Conservation (phyloP, 1,140 invertebrate species). For the Coboldia fuscipes region DNA sequence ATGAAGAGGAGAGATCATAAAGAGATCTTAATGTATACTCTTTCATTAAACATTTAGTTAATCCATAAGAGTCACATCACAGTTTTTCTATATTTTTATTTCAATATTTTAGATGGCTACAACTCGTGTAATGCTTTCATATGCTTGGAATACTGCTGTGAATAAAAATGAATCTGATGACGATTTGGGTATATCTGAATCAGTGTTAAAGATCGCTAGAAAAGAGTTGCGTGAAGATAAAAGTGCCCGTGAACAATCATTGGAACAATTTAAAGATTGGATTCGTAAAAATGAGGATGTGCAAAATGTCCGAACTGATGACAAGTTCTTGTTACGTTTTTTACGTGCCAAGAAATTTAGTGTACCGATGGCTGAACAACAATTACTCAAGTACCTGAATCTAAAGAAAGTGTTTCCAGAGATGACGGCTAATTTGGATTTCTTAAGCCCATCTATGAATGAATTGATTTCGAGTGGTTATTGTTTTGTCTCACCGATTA, state of each 20-base stretch:
- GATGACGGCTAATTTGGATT: slow-evolving; percentile 39
- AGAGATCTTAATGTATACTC: too few species aligned
- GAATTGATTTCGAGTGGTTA: slow-evolving; percentile 43
- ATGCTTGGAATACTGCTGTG: slow-evolving; percentile 25
- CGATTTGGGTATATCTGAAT: slow-evolving; percentile 15
- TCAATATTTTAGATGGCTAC: slow-evolving; percentile 6
- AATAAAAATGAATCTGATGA: slow-evolving; percentile 13
- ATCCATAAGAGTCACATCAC: too few species aligned
- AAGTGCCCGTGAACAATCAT: slow-evolving; percentile 28
- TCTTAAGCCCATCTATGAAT: slow-evolving; percentile 31
- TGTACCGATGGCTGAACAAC: slow-evolving; percentile 54
- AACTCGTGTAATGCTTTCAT: slow-evolving; percentile 9
- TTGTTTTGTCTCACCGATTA: slow-evolving; percentile 45
- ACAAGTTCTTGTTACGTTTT: slow-evolving; percentile 51
- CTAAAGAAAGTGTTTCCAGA: slow-evolving; percentile 39
- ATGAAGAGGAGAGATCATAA: too few species aligned
- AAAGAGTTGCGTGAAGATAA: slow-evolving; percentile 41
- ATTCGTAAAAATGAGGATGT: slow-evolving; percentile 42
- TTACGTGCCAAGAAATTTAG: slow-evolving; percentile 57
- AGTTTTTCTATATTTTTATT: too few species aligned
- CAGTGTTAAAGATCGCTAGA: slow-evolving; percentile 28
- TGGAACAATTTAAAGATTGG: slow-evolving; percentile 39
- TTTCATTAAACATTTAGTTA: too few species aligned
- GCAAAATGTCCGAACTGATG: slow-evolving; percentile 42
- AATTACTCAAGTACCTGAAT: slow-evolving; percentile 56